Evolutionary conservation across 2,113 vertebrate genomes (phyloP), one percentile per base, ranked within the genome.

Genomic region (Nansenia antarctica): DNA sequence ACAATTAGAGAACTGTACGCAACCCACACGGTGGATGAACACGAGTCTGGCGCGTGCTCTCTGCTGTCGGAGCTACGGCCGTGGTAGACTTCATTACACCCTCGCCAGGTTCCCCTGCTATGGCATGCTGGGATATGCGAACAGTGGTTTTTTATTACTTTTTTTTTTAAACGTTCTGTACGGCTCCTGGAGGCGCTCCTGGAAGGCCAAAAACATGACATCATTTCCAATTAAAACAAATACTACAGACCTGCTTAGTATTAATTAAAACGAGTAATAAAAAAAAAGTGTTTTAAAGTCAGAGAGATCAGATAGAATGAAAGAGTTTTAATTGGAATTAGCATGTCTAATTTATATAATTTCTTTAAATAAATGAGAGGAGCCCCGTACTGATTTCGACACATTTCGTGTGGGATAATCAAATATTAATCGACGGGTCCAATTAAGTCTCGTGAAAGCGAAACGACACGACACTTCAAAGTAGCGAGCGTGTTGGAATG

Each of bases 1-100:
- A 76, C 80, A 85, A 88, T 89, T 88, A 88, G 83, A 68, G 71
- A 63, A 67, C 47, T 71, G 77, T 82, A 87, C 86, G 83, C 67
- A 35, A 53, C 49, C 27, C n/a, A n/a, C n/a, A n/a, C n/a, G 58
- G 55, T 54, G 62, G 59, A 57, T 65, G 77, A 82, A 75, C 78
- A 62, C 45, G n/a, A 82, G 67, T 52, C 62, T 20, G n/a, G n/a
- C n/a, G n/a, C 3, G 30, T 24, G 47, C 61, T 85, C 69, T 82
- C 85, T 85, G 80, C 69, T 70, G 70, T 63, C n/a, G 7, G 5
- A 5, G 1, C 42, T 0, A 11, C 11, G 35, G n/a, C 45, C 45
- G 7, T n/a, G 18, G 5, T 60, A 72, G n/a, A 80, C 69, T 78
- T 88, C 83, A 85, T 86, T 85, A 86, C 59, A 47, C 18, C 45